phyloP scores from a whole-genome alignment of 2,113 vertebrate species.

The Morone chrysops region DNA sequence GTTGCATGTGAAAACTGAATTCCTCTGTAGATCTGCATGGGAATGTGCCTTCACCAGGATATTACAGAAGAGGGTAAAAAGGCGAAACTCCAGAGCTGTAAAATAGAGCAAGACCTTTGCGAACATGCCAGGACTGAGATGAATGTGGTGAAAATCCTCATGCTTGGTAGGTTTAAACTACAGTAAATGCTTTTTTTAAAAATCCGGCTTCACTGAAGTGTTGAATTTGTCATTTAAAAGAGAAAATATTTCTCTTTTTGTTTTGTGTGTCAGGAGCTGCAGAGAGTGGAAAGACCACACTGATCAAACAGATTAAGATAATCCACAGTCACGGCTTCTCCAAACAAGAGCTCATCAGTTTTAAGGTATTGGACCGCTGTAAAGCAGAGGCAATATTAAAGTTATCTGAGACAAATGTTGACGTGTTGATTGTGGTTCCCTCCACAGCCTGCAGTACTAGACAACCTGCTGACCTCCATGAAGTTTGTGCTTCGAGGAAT shows the following conservation, averaged over 20 bases:
- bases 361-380: conserved; percentile 73
- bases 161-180: conserved; percentile 75
- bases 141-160: conserved; percentile 80
- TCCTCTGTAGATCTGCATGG: conserved; percentile 70
- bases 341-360: conserved; percentile 80
- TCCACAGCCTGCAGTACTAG: conserved; percentile 81
- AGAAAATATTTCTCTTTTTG: neutral
- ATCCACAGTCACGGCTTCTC: conserved; percentile 84
- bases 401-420: neutral
- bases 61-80: conserved; percentile 76
- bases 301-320: conserved; percentile 85
- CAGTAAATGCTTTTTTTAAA: neutral
- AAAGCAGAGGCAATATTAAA: neutral
- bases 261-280: conserved; percentile 73
- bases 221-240: too few species aligned
- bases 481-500: conserved; percentile 86
- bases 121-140: conserved; percentile 76
- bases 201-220: neutral
- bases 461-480: conserved; percentile 86
- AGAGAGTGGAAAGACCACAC: conserved; percentile 84
- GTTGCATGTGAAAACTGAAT: neutral
- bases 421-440: neutral
- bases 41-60: conserved; percentile 69
- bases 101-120: conserved; percentile 77
- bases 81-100: conserved; percentile 73